These are phyloP conservation scores for Cephus spinipes DNA, from an alignment of 2,888 invertebrate genomes.

Conservation along the genomic window DNA sequence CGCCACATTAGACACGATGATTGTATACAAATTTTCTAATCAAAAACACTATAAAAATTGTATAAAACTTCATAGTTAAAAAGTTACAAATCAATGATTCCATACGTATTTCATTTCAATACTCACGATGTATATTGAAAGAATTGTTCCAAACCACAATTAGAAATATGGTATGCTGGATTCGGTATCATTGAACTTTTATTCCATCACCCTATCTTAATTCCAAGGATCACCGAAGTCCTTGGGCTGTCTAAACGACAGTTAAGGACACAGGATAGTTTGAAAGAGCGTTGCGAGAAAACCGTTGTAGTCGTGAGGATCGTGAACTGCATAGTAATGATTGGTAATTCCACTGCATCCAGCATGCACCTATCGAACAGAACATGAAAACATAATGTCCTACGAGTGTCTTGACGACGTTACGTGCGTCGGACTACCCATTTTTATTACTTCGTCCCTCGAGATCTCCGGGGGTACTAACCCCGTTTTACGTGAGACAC, in stretches of 20 bases:
- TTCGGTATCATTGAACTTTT: neutral
- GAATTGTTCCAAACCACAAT: neutral
- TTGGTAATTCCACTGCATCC: slow-evolving; percentile 28
- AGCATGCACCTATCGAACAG: slow-evolving; percentile 15
- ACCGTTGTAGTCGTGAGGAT: slow-evolving; percentile 26
- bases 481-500: neutral
- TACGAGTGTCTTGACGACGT: slow-evolving; percentile 5
- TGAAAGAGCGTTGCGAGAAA: slow-evolving; percentile 18
- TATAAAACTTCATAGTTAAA: neutral
- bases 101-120: neutral
- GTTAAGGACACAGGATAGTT: slow-evolving; percentile 27
- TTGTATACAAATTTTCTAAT: neutral
- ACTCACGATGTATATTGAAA: neutral
- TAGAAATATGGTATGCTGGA: neutral
- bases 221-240: neutral
- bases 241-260: neutral
- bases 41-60: neutral
- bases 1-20: neutral
- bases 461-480: neutral
- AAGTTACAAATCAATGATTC: neutral
- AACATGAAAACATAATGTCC: slow-evolving; percentile 9
- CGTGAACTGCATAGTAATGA: slow-evolving; percentile 38
- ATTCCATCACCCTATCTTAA: neutral
- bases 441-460: neutral
- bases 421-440: slow-evolving; percentile 4